Conservation (phyloP, 2,113 vertebrate genomes). For the Puffinus mauretanicus region DNA sequence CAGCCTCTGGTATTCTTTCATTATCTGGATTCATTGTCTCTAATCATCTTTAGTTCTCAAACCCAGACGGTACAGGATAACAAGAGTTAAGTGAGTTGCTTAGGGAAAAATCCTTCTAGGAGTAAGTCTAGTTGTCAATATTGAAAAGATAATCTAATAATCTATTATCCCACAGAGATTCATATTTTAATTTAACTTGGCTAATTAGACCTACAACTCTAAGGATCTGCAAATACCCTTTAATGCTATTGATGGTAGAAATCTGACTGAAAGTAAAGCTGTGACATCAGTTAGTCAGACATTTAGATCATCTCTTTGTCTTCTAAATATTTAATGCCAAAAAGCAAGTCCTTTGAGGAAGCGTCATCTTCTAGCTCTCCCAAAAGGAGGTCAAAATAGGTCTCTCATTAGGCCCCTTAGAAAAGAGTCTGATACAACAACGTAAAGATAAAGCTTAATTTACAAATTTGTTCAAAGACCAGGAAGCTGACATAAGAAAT, state of each 20-base stretch:
- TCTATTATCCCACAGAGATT: slow-evolving; percentile 63
- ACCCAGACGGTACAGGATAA: slow-evolving; percentile 53
- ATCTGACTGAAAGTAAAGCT: slow-evolving; percentile 49
- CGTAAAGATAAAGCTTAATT: not conserved
- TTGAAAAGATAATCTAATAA: slow-evolving; percentile 77
- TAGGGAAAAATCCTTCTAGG: slow-evolving; percentile 58
- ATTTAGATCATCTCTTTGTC: slow-evolving; percentile 20
- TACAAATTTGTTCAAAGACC: not conserved
- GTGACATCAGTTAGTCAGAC: not conserved
- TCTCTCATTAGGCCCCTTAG: not conserved
- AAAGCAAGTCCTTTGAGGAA: slow-evolving; percentile 35
- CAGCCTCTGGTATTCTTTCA: slow-evolving; percentile 69
- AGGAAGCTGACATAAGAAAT: not conserved
- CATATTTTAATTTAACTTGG: slow-evolving; percentile 74
- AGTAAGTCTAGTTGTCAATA: slow-evolving; percentile 70
- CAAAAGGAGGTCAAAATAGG: not conserved
- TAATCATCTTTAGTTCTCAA: slow-evolving; percentile 67
- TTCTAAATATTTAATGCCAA: slow-evolving; percentile 64
- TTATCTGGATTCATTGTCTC: slow-evolving; percentile 63
- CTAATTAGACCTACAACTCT: slow-evolving; percentile 69
- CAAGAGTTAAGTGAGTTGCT: slow-evolving; percentile 61
- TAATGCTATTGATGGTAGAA: slow-evolving; percentile 57
- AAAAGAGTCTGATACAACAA: not conserved
- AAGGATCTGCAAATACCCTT: slow-evolving; percentile 65
- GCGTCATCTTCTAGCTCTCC: not conserved